Evolutionary conservation across 2,888 invertebrate genomes (phyloP), one percentile per base, ranked within the genome.

Genomic region (Hemistola chrysoprasaria): DNA sequence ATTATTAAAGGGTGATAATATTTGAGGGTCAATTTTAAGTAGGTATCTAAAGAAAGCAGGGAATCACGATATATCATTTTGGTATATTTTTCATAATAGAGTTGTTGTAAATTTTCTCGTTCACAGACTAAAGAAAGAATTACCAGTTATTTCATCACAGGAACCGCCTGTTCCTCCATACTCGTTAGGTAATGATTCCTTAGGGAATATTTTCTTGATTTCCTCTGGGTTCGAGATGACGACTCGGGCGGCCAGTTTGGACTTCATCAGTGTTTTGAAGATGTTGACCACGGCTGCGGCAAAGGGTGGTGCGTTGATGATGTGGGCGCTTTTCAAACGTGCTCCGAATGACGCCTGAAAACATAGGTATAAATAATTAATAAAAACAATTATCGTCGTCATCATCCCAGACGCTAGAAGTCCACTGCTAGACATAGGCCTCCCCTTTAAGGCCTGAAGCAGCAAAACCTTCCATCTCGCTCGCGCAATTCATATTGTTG

Each of bases 201-300:
- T 72, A 0, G 80, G 75, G n/a, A 78, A 46, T 6, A 54, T 29
- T 3, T 66, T 44, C 11, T 65, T 57, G 0, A 80, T 50, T 1
- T 71, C 60, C 2, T 45, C 41, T 16, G 8, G 33, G 29, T 6
- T 43, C 25, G 24, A 33, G 11, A 51, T 69, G 66, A 27, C 72
- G 41, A 36, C 28, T 56, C 34, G 55, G 1, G 75, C 66, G 4
- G 68, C 55, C 6, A 86, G 47, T 51, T 90, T 89, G 0, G 73
- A 59, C 27, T 76, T 79, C 11, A 82, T 49, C 22, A 80, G 60
- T 9, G 70, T 72, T 49, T 76, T 87, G 10, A 80, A 50, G 2
- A 46, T 21, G 6, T 49, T 45, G 1, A 45, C 21, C 5, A 43
- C 2, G 3, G 40, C 9, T 7, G 16, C 16, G 3, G 25, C 33